phyloP scores from a whole-genome alignment of 2,113 vertebrate species.

The Leptobrachium ailaonicum region DNA sequence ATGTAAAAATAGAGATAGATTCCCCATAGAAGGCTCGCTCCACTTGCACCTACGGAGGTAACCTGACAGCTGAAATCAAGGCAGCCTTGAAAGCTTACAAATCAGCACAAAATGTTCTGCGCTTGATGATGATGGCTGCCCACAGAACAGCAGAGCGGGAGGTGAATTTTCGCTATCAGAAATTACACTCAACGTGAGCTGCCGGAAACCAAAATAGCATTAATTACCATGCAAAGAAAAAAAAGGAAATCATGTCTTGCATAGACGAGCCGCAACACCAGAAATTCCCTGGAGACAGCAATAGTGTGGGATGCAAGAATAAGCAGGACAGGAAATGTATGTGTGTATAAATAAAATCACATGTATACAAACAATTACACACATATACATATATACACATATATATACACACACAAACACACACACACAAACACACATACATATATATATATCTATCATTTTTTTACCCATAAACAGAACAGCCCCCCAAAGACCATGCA shows the following conservation, averaged over 20 bases:
- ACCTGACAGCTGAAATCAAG: constrained; percentile 3
- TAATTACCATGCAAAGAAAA: neutral
- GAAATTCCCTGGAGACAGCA: neutral
- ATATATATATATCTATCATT: too few species aligned
- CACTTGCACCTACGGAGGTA: constrained; percentile 1
- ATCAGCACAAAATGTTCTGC: constrained; percentile 17
- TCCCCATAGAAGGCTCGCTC: neutral
- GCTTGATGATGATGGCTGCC: neutral
- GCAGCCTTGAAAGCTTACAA: neutral
- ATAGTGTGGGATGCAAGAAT: neutral
- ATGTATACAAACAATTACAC: too few species aligned
- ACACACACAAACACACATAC: too few species aligned
- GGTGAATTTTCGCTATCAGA: neutral
- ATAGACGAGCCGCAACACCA: too few species aligned
- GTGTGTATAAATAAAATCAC: too few species aligned
- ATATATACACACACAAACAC: too few species aligned
- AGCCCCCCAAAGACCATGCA: too few species aligned
- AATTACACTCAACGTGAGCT: neutral
- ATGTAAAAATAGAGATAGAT: neutral
- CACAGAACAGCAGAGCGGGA: neutral
- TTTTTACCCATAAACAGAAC: too few species aligned
- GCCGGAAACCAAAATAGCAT: constrained; percentile 4
- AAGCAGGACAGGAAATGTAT: neutral
- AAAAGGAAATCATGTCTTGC: neutral
- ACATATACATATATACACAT: too few species aligned